Conservation (phyloP, 2,113 vertebrate genomes). For the Saimiri boliviensis region DNA sequence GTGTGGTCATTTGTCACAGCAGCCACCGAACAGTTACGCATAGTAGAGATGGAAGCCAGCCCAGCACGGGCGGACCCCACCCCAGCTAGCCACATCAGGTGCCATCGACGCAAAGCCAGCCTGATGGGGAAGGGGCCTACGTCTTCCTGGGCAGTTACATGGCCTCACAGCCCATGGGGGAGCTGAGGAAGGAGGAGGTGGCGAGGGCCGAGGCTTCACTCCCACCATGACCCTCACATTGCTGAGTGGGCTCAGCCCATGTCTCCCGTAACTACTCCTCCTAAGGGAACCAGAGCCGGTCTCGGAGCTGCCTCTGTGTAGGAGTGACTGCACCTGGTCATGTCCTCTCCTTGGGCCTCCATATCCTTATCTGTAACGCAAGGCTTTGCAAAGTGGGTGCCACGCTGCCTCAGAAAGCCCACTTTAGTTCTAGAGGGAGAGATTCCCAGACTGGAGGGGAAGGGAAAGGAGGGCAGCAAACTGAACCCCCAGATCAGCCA, state of each 20-base stretch:
- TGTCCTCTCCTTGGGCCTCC: neutral
- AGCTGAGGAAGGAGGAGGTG: neutral
- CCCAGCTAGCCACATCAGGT: neutral
- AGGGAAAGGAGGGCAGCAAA: too few relatives aligned
- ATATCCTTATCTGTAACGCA: neutral
- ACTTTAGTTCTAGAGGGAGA: neutral
- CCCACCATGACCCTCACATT: neutral
- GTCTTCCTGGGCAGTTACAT: too few relatives aligned
- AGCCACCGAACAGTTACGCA: neutral
- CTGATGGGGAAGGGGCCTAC: fast-evolving
- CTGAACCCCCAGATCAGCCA: neutral
- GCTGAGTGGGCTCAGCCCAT: fast-evolving
- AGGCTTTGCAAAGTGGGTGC: neutral
- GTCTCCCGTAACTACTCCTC: fast-evolving
- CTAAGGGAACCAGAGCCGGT: neutral
- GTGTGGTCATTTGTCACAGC: neutral
- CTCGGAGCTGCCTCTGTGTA: fast-evolving
- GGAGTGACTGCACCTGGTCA: neutral
- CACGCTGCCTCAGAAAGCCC: neutral
- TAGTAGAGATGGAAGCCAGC: neutral
- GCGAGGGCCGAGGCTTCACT: neutral
- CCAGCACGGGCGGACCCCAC: fast-evolving
- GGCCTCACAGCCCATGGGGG: neutral
- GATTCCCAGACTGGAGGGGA: neutral
- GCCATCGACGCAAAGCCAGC: neutral